Percentiles rank a stretch among this genome's conserved stretches.
Conservation (phyloP, 2,797 vertebrate genomes). For the Sarcoramphus papa region DNA sequence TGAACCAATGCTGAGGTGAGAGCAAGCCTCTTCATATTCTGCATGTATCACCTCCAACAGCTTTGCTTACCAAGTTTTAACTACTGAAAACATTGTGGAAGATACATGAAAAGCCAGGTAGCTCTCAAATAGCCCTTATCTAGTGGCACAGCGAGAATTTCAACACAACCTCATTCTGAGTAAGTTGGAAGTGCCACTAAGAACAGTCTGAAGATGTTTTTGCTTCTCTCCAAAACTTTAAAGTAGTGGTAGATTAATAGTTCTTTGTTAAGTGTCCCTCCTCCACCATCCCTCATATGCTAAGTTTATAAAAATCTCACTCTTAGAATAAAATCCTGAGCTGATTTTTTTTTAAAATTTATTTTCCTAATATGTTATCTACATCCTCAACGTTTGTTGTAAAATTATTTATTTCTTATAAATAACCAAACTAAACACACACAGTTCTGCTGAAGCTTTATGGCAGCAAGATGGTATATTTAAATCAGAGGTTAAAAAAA, state of each 20-base stretch:
- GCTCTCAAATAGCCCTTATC: background rate
- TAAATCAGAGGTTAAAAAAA: slow-evolving; percentile 61
- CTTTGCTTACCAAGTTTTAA: background rate
- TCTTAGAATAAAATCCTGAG: background rate
- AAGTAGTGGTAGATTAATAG: background rate
- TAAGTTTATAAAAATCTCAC: background rate
- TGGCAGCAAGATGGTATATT: slow-evolving; percentile 36
- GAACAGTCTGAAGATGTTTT: background rate
- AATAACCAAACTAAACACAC: background rate
- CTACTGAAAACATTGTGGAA: background rate
- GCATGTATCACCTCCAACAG: background rate
- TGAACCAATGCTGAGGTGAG: background rate
- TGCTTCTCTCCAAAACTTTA: background rate
- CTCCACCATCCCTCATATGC: accelerated
- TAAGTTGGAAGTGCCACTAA: background rate
- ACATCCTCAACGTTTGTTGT: background rate
- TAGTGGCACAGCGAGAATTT: background rate
- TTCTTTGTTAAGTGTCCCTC: background rate
- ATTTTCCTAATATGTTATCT: background rate
- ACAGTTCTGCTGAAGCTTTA: slow-evolving; percentile 38
- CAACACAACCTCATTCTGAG: background rate
- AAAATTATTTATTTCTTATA: background rate
- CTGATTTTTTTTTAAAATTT: background rate
- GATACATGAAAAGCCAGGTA: background rate
- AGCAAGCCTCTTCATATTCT: background rate